These are phyloP conservation scores for Monomorium pharaonis DNA, from an alignment of 1,140 invertebrate genomes.

Conservation along the genomic window DNA sequence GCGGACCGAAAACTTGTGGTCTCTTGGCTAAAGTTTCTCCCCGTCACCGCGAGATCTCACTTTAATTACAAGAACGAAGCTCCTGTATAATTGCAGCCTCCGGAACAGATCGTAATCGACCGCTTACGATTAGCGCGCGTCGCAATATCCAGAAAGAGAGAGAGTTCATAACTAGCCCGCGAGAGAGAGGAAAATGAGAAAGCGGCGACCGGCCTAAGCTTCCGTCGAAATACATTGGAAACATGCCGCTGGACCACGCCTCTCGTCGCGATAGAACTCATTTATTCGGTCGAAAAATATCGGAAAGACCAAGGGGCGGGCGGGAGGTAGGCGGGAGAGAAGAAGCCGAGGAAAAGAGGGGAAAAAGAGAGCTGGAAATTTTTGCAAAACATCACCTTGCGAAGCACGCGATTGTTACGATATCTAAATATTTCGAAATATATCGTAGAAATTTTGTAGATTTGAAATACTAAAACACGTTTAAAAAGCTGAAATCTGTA, in stretches of 20 bases:
- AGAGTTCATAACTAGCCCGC: constrained; percentile 47
- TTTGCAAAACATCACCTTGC: background rate
- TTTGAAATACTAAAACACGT: too few species aligned
- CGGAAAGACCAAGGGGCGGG: background rate
- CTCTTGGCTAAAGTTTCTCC: constrained; percentile 6
- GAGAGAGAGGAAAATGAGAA: constrained; percentile 64
- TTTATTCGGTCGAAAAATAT: constrained; percentile 43
- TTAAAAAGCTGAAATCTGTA: too few species aligned
- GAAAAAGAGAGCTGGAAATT: background rate
- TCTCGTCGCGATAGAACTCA: constrained; percentile 38
- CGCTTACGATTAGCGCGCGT: constrained; percentile 64
- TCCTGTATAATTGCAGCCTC: constrained; percentile 44
- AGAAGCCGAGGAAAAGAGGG: constrained; percentile 18
- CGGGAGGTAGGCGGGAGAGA: background rate
- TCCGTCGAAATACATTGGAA: constrained; percentile 68
- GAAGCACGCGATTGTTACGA: background rate
- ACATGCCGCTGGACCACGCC: constrained; percentile 67
- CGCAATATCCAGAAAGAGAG: constrained; percentile 49
- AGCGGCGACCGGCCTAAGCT: constrained; percentile 61
- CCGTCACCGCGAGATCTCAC: constrained; percentile 44
- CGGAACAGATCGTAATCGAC: constrained; percentile 51
- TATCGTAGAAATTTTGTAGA: background rate
- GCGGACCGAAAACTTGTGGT: too few species aligned
- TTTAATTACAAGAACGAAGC: constrained; percentile 67
- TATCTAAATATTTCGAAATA: background rate